These are phyloP conservation scores for Lagodon rhomboides DNA, from an alignment of 2,797 vertebrate species.

Conservation along the genomic window DNA sequence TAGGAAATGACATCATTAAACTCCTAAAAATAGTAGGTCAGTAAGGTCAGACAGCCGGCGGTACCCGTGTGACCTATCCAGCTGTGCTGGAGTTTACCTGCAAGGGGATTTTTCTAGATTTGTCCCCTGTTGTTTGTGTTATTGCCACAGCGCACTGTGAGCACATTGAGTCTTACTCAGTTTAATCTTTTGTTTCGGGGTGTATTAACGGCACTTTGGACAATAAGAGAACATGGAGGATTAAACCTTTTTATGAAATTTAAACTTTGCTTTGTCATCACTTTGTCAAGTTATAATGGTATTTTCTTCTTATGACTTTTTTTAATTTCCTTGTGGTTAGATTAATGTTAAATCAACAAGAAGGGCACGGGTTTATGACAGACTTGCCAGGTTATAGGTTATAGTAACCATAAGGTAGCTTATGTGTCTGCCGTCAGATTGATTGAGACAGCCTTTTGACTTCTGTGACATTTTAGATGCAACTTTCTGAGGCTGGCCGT, in stretches of 20 bases:
- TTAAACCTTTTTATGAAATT: conserved; percentile 40
- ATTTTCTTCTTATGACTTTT: not conserved
- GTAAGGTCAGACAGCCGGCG: conserved; percentile 49
- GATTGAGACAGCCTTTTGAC: conserved; percentile 52
- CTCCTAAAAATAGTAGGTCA: conserved; percentile 59
- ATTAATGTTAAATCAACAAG: not conserved
- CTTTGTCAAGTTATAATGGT: not conserved
- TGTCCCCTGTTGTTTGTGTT: conserved; percentile 29
- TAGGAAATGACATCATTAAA: conserved; percentile 62
- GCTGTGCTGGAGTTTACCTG: conserved; percentile 59
- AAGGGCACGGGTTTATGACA: not conserved
- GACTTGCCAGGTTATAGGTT: conserved; percentile 31
- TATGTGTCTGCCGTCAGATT: conserved; percentile 32
- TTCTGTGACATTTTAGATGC: conserved; percentile 57
- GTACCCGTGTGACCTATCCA: conserved; percentile 32
- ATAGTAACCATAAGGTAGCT: conserved; percentile 11
- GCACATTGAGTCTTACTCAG: conserved; percentile 36
- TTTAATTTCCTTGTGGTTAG: not conserved
- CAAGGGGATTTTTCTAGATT: conserved; percentile 24
- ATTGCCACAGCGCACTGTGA: not conserved
- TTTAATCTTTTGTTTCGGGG: conserved; percentile 56
- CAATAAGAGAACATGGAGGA: conserved; percentile 53
- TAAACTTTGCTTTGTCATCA: conserved; percentile 13
- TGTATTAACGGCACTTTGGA: conserved; percentile 63
- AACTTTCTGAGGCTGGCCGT: conserved; percentile 66